Conservation (phyloP, 2,113 vertebrate genomes). For the Urocynchramus pylzowi region DNA sequence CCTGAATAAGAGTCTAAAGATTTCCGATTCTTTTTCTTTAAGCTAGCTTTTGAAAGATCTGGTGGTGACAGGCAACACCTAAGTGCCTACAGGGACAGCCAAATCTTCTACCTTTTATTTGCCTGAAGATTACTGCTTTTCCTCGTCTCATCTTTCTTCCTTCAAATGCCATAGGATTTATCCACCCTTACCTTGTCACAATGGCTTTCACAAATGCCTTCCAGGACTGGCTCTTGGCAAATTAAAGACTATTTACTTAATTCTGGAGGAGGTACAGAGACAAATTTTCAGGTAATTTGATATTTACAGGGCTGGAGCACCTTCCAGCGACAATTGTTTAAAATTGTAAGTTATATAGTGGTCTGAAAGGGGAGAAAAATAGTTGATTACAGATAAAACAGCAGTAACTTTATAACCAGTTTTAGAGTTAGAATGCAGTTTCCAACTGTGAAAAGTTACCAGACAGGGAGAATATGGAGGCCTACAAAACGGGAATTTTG, state of each 20-base stretch:
- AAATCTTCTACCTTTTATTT: not conserved
- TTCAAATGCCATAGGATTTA: not conserved
- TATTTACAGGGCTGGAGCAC: not conserved
- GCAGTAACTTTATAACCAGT: not conserved
- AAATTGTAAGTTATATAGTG: not conserved
- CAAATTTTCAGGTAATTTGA: not conserved
- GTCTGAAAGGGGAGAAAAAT: not conserved
- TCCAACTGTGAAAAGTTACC: not conserved
- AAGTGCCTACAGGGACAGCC: not conserved
- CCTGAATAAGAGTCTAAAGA: not conserved
- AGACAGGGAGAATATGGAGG: not conserved
- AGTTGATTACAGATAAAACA: not conserved
- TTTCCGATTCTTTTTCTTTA: not conserved
- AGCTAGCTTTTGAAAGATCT: not conserved
- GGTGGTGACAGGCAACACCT: not conserved
- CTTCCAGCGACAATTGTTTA: not conserved
- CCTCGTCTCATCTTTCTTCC: not conserved
- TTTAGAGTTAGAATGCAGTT: not conserved
- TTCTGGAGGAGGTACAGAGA: not conserved
- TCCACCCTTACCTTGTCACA: not conserved
- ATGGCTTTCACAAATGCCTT: not conserved
- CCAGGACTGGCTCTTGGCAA: not conserved
- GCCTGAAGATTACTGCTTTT: not conserved
- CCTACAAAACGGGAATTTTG: not conserved
- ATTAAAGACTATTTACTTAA: constrained; percentile 6